Conservation (phyloP, 2,113 vertebrate species). For the Bos indicus region DNA sequence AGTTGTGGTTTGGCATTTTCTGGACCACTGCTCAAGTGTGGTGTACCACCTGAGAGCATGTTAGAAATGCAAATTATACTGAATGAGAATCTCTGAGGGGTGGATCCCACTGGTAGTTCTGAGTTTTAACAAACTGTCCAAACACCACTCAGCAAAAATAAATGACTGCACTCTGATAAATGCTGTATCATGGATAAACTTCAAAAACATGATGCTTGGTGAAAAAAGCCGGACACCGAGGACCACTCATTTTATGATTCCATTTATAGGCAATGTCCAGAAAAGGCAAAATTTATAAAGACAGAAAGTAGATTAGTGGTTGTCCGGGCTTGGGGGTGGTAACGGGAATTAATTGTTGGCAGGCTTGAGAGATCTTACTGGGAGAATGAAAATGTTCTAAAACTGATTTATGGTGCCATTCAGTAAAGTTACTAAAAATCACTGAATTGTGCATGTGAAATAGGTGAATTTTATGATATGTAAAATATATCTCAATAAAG, state of each 20-base stretch:
- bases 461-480: slow-evolving; percentile 14
- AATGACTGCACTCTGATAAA: background rate
- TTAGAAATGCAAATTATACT: background rate
- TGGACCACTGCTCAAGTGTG: background rate
- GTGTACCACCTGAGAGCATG: background rate
- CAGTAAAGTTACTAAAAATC: background rate
- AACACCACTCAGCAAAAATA: background rate
- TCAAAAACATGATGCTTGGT: background rate
- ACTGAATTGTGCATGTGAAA: background rate
- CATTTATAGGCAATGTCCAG: background rate
- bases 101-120: background rate
- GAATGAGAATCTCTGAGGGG: background rate
- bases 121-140: background rate
- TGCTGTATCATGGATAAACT: background rate
- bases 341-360: background rate
- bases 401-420: background rate
- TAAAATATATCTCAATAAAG: background rate
- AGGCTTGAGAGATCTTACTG: background rate
- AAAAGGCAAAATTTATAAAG: background rate
- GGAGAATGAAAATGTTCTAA: background rate
- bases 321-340: background rate
- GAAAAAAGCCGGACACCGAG: background rate
- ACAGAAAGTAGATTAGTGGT: background rate
- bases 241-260: background rate
- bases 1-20: background rate